A percentile compares a stretch with the other conserved stretches of the same genome.
Conservation (phyloP, 1,140 invertebrate genomes). For the Diorhabda elongata region DNA sequence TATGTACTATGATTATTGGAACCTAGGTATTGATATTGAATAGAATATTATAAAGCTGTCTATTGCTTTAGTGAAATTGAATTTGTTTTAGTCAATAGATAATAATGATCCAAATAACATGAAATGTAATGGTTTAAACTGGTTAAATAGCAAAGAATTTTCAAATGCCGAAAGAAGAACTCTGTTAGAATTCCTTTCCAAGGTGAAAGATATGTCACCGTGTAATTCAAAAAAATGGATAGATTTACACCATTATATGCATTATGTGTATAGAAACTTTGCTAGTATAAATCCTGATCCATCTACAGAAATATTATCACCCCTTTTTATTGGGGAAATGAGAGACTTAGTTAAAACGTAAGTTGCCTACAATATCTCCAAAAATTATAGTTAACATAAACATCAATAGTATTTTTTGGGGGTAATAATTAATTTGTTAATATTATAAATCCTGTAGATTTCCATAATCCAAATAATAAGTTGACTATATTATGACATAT, state of each 20-base stretch:
- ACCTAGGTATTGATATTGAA: too few relatives aligned
- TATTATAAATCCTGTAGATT: too few relatives aligned
- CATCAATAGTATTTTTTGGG: too few relatives aligned
- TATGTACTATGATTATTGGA: too few relatives aligned
- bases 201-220: constrained; percentile 35
- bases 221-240: constrained; percentile 34
- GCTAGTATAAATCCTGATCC: constrained; percentile 31
- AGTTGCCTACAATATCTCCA: constrained; percentile 1
- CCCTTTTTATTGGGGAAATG: constrained; percentile 35
- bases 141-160: constrained; percentile 24
- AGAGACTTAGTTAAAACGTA: constrained; percentile 32
- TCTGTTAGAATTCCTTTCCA: constrained; percentile 36
- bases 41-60: too few relatives aligned
- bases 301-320: constrained; percentile 27
- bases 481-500: not conserved
- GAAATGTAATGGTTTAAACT: constrained; percentile 11
- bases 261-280: constrained; percentile 41
- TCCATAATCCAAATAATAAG: too few relatives aligned
- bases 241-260: constrained; percentile 40
- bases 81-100: constrained; percentile 22
- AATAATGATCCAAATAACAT: constrained; percentile 6
- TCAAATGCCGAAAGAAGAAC: constrained; percentile 31
- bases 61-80: not conserved
- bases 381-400: too few relatives aligned
- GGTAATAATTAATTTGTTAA: too few relatives aligned